Conservation (phyloP, 2,113 vertebrate species). For the Engystomops pustulosus region DNA sequence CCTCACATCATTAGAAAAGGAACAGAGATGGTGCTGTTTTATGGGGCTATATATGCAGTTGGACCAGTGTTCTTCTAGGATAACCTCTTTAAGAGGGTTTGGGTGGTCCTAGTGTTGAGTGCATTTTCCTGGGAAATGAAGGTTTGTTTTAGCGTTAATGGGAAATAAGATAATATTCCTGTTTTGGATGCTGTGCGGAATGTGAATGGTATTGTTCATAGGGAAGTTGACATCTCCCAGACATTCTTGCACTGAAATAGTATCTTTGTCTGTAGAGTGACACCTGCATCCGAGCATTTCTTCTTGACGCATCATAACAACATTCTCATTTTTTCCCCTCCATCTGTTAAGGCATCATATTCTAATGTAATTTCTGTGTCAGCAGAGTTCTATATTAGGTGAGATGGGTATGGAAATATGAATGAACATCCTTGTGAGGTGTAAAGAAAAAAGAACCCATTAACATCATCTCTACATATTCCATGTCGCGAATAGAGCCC, state of each 20-base stretch:
- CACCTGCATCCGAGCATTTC: conserved; percentile 77
- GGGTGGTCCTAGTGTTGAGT: neutral
- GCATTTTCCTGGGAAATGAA: neutral
- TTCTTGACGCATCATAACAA: conserved; percentile 56
- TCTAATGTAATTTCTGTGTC: conserved; percentile 11
- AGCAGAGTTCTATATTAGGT: neutral
- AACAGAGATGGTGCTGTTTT: too few species aligned
- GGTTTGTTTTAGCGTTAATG: neutral
- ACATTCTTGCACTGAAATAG: conserved; percentile 56
- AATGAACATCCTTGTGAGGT: conserved; percentile 15
- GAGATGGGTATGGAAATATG: conserved; percentile 9
- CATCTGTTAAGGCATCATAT: conserved; percentile 61
- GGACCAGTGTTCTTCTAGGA: too few species aligned
- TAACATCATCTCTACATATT: conserved; percentile 59
- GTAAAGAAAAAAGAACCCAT: neutral
- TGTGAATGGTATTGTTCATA: conserved; percentile 47
- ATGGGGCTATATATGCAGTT: too few species aligned
- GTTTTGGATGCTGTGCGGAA: conserved; percentile 11
- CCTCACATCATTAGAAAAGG: too few species aligned
- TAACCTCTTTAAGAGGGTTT: neutral
- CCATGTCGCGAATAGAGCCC: too few species aligned
- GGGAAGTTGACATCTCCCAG: conserved; percentile 67
- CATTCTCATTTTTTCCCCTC: conserved; percentile 66
- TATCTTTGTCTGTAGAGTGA: conserved; percentile 70
- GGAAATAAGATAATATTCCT: conserved; percentile 20